Conservation (phyloP, 2,113 vertebrate species). For the Bostrychus sinensis region DNA sequence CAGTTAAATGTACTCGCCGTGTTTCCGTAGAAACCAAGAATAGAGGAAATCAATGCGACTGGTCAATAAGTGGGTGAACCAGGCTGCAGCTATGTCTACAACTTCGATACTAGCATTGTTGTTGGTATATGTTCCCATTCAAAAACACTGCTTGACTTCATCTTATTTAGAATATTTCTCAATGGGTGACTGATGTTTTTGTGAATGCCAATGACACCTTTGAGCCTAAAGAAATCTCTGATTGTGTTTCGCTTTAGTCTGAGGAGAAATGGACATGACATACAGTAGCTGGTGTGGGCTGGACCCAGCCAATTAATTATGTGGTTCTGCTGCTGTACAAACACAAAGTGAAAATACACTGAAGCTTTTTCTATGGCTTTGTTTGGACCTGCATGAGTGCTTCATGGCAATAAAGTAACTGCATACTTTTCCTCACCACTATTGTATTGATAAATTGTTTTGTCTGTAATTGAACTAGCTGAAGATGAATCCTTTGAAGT, state of each 20-base stretch:
- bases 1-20: constrained; percentile 34
- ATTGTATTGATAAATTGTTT: background rate
- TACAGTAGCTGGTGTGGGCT: constrained; percentile 23
- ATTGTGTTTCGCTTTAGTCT: background rate
- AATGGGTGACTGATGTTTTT: constrained; percentile 1
- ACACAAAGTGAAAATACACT: constrained; percentile 17
- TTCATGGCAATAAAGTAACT: constrained; percentile 2
- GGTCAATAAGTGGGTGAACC: constrained; percentile 24
- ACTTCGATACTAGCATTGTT: constrained; percentile 25
- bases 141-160: constrained; percentile 4
- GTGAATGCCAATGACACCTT: background rate
- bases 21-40: constrained; percentile 29
- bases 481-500: constrained; percentile 11
- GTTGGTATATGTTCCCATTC: constrained; percentile 14
- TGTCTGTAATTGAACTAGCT: constrained; percentile 12
- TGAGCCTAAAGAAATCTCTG: constrained; percentile 3
- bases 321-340: constrained; percentile 10
- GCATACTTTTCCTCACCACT: background rate
- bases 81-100: constrained; percentile 6
- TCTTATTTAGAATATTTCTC: constrained; percentile 6
- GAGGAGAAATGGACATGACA: constrained; percentile 24
- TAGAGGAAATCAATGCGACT: constrained; percentile 39
- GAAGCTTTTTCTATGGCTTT: background rate
- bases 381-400: background rate
- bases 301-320: constrained; percentile 37